Base-by-base conservation (phyloP, 2,797 vertebrate genomes). In the Spondyliosoma cantharus region DNA sequence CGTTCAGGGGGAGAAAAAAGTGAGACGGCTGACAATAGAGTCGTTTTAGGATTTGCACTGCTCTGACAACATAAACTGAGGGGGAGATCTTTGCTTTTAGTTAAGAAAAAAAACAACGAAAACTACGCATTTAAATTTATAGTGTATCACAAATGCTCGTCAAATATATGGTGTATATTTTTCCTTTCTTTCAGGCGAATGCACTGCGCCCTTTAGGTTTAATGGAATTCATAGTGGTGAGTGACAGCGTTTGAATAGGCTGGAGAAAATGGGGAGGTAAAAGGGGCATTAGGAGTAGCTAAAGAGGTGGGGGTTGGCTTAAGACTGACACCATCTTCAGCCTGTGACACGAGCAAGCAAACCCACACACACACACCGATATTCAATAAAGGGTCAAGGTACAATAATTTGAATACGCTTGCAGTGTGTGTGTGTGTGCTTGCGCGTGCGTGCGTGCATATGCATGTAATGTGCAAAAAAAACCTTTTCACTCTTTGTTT, bases 201-300 rank as follows among this genome's bases (percentile, higher is more conserved):
- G 80, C 84, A 74, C 13, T 12, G 71, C 54, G 49, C 84, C 73
- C 81, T 85, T 91, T 86, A 76, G 88, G 89, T 92, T 93, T 92
- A 94, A 93, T 94, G 90, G 90, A 90, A 92, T 93, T 93, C 91
- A 88, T 81, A 64, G 80, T 32, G 49, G 86, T 93, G 93, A 93
- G 86, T 93, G 93, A 93, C 93, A 93, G 90, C 82, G 81, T 78
- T 71, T 95, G 93, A 94, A 93, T 92, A 89, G 91, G 88, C 88
- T 87, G 69, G 76, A 93, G 92, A 92, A 94, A 93, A 92, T 91
- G 83, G 90, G 90, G 88, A 92, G 89, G 92, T 90, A 93, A 92
- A 92, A 88, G 90, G 89, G 89, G 92, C 89, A 92, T 93, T 94
- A 93, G 87, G 87, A 75, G 80, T 62, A 81, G 86, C 79, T 90